Evolutionary conservation across 92 coral and sea anemone genomes (phyloP), one percentile per base, ranked within the genome.

Genomic region (Palythoa grandiflora): DNA sequence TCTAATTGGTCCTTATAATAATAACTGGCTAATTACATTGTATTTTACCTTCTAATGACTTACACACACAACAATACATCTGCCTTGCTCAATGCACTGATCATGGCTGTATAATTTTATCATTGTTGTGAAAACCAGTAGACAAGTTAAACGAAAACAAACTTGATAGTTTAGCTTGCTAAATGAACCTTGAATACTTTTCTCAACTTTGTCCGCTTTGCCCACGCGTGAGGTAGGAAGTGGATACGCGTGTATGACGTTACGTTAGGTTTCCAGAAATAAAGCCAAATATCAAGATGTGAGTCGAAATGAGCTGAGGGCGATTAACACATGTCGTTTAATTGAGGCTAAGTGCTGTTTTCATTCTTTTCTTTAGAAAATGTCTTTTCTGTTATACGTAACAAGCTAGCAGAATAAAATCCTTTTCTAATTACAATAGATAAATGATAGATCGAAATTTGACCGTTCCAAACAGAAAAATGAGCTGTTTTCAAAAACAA

Each of bases 1-100:
- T 95, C 96, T 97, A 97, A 97, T 97, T 97, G 99, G 98, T 96
- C 93, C 98, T 92, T 94, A 97, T 94, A 94, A 94, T 95, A 95
- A 97, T 97, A 89, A 89, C 96, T 71, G 87, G 92, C 95, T 97
- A 97, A 97, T 97, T 97, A 92, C 98, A 97, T 97, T 97, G 99
- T 97, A 86, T 91, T 92, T 91, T 91, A 89, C 83, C 96, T 84
- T 85, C 91, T 94, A 94, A 94, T 92, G 92, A 91, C 96, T 90
- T 94, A 85, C 89, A 87, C 91, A 88, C 89, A 90, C 90, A 95
- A 93, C 96, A 95, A 93, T 73, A 88, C 97, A 93, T 90, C 90
- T 96, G 96, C 80, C 88, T 75, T 71, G 77, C 93, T 90, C 92
- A 89, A 90, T 77, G 63, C 84, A 93, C 91, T 93, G 91, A 90